Evolutionary conservation across 2,797 vertebrate species (phyloP).

Genomic region (Moxostoma hubbsi): DNA sequence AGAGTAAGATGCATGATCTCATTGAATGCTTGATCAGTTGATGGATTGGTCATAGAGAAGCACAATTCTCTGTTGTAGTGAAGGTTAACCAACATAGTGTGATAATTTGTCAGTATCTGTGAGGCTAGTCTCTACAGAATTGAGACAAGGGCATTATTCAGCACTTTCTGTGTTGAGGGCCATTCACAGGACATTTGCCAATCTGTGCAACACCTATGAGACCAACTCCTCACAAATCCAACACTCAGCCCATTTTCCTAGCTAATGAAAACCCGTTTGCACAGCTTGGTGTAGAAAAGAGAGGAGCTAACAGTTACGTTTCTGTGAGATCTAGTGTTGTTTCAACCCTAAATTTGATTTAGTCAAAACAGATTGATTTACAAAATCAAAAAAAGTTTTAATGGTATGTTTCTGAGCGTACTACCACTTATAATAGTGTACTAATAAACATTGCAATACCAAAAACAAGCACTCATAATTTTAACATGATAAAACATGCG

Average conservation of each 20-base stretch:
- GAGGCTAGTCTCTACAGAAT: conserved; percentile 31
- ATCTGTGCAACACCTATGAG: conserved; percentile 40
- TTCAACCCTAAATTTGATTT: background rate
- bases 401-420: background rate
- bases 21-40: conserved; percentile 71
- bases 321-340: background rate
- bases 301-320: conserved; percentile 14
- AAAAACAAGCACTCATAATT: conserved; percentile 12
- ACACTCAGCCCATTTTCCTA: conserved; percentile 45
- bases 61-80: conserved; percentile 64
- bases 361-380: background rate
- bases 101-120: conserved; percentile 61
- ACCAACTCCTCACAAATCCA: conserved; percentile 53
- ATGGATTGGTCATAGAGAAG: conserved; percentile 71
- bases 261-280: conserved; percentile 26
- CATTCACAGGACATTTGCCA: conserved; percentile 57
- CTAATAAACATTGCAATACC: background rate
- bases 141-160: conserved; percentile 59
- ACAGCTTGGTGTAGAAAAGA: background rate
- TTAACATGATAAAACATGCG: background rate
- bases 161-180: conserved; percentile 51
- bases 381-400: background rate
- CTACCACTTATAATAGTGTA: background rate
- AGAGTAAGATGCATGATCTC: conserved; percentile 74
- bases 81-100: conserved; percentile 71